phyloP scores from a whole-genome alignment of 1,140 invertebrate genomes.

The Vanessa atalanta region DNA sequence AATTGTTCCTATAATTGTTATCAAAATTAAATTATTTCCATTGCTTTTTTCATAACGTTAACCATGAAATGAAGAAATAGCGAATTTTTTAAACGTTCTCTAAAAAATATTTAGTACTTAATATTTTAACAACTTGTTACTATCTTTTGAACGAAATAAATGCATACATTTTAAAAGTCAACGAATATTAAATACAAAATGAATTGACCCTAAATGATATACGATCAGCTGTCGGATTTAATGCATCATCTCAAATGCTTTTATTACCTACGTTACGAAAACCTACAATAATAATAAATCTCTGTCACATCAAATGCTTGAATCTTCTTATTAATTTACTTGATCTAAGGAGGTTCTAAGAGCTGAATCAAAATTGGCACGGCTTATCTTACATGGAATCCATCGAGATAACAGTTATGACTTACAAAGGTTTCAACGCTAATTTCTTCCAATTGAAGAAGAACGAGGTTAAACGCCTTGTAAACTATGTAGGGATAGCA shows the following conservation, averaged over 20 bases:
- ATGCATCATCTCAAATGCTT: conserved; percentile 24
- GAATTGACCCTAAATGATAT: conserved; percentile 21
- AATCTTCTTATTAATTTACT: conserved; percentile 65
- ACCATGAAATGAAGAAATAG: no score
- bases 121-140: no score
- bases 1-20: no score
- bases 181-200: conserved; percentile 2
- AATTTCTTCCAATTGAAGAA: conserved; percentile 6
- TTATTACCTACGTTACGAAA: conserved; percentile 15
- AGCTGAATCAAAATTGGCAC: conserved; percentile 63
- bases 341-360: conserved; percentile 40
- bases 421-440: conserved; percentile 2
- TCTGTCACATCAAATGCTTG: conserved; percentile 50
- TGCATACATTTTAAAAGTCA: not conserved
- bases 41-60: no score
- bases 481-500: not conserved
- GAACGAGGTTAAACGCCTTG: not conserved
- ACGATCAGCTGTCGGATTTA: conserved; percentile 5
- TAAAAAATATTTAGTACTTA: no score
- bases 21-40: no score
- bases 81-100: no score
- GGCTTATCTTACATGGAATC: conserved; percentile 54
- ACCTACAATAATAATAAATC: conserved; percentile 44
- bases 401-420: conserved; percentile 61
- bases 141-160: no score